Percentiles rank a stretch among this genome's conserved stretches.
phyloP scores from a whole-genome alignment of 1,140 invertebrate species.

The Venustaconcha ellipsiformis region DNA sequence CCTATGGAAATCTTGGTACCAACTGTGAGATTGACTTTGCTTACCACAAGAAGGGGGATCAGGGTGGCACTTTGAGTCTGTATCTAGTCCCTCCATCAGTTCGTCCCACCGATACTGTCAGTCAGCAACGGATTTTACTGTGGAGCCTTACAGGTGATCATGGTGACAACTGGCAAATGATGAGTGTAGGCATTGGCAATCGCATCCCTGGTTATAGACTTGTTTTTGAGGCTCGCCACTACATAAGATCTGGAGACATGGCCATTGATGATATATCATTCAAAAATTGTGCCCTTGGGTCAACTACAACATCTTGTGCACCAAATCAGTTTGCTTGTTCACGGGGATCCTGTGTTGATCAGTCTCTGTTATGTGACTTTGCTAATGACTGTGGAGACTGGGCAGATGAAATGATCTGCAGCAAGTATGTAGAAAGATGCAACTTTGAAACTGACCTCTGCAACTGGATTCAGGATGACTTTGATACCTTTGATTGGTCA shows the following conservation, averaged over 20 bases:
- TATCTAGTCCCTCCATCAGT: conserved; percentile 45
- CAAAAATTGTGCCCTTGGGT: conserved; percentile 44
- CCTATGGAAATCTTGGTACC: conserved; percentile 36
- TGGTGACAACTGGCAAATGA: conserved; percentile 52
- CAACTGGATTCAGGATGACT: conserved; percentile 56
- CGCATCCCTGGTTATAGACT: conserved; percentile 39
- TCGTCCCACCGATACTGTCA: conserved; percentile 18
- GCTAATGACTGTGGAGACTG: conserved; percentile 60
- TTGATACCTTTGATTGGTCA: conserved; percentile 62
- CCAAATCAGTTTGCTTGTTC: conserved; percentile 56
- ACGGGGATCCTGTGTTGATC: conserved; percentile 48
- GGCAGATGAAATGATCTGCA: conserved; percentile 53
- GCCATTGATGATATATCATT: conserved; percentile 65
- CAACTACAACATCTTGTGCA: conserved; percentile 18
- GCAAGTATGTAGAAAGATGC: conserved; percentile 47
- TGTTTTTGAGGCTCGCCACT: conserved; percentile 46
- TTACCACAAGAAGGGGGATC: conserved; percentile 44
- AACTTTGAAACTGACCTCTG: conserved; percentile 60
- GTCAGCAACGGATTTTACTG: conserved; percentile 25
- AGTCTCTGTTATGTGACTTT: conserved; percentile 47
- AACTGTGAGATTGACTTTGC: conserved; percentile 46
- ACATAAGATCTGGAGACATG: conserved; percentile 47
- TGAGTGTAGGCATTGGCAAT: conserved; percentile 43
- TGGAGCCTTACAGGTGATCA: conserved; percentile 44
- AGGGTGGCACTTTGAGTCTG: conserved; percentile 34